A percentile compares a stretch with the other conserved stretches of the same genome.
Evolutionary conservation across 2,888 invertebrate species (phyloP).

Genomic region (Acanthopleura granulata): DNA sequence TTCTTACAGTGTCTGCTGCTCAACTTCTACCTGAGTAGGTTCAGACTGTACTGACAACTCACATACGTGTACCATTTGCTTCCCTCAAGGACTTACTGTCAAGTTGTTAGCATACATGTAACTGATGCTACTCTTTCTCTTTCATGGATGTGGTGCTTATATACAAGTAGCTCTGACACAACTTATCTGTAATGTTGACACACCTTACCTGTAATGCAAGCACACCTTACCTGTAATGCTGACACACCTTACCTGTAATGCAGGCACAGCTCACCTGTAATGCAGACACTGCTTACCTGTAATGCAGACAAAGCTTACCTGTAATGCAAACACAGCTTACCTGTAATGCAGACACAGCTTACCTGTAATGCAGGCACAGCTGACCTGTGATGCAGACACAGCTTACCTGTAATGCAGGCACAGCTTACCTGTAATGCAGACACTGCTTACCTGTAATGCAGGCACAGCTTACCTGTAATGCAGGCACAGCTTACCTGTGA

Average conservation of each 20-base stretch:
- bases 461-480: constrained; percentile 64
- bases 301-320: constrained; percentile 60
- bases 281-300: constrained; percentile 63
- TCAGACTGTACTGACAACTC: no score
- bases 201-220: constrained; percentile 65
- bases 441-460: constrained; percentile 62
- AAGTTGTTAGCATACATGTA: no score
- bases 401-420: constrained; percentile 61
- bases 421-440: constrained; percentile 65
- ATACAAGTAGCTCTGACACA: no score
- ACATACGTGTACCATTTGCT: no score
- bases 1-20: no score
- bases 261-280: constrained; percentile 67
- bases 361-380: constrained; percentile 65
- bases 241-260: constrained; percentile 64
- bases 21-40: no score
- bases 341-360: constrained; percentile 63
- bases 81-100: no score
- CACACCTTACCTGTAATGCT: constrained; percentile 64
- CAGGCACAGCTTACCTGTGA: no score
- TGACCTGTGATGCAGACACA: constrained; percentile 65
- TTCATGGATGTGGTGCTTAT: no score
- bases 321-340: constrained; percentile 63
- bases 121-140: no score
- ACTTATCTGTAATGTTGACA: constrained; percentile 61